Base-by-base conservation (phyloP, 2,888 invertebrate genomes). In the Perizoma flavofasciatum region DNA sequence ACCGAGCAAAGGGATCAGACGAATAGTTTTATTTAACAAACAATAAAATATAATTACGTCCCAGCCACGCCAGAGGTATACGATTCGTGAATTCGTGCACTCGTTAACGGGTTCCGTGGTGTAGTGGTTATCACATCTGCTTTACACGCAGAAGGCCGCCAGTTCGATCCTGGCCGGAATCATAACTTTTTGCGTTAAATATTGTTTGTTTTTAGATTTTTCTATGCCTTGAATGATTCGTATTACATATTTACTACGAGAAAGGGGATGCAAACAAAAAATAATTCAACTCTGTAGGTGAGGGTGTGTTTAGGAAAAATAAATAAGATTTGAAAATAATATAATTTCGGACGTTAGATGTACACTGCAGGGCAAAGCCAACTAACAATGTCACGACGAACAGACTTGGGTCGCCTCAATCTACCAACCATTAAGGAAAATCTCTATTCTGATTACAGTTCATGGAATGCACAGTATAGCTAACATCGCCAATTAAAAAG, bases 71-170 rank as follows among this genome's bases (percentile, higher is more conserved):
- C 37, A 22, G 34, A 5, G 41, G 51, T 41, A 39, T 11, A 8
- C 45, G 39, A 37, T 34, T 4, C 35, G 3, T 4, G 10, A 62
- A 55, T 62, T 58, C 48, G 35, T 5, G 0, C 0, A 0, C 0
- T 0, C 9, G 10, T 5, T 41, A 81, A 69, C 68, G 48, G 88
- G 88, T 95, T 95, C 94, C 95, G 95, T 95, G 88, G 88, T 95
- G 95, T 95, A 96, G 96, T 95, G 96, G 96, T 96, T 95, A 96
- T 96, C 96, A 96, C 96, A 95, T 95, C 95, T 95, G 96, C 96
- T 95, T 96, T 88, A 89, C 89, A 89, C 88, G 89, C 89, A 89
- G 88, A 89, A 89, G 88, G 88, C 83, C 88, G 88, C 88, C 88
- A 88, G 88, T 89, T 89, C 88, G 88, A 89, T 89, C 88, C 88